A percentile compares a stretch with the other conserved stretches of the same genome.
These are phyloP conservation scores for Chionis minor DNA, from an alignment of 2,113 vertebrate genomes.

Conservation along the genomic window DNA sequence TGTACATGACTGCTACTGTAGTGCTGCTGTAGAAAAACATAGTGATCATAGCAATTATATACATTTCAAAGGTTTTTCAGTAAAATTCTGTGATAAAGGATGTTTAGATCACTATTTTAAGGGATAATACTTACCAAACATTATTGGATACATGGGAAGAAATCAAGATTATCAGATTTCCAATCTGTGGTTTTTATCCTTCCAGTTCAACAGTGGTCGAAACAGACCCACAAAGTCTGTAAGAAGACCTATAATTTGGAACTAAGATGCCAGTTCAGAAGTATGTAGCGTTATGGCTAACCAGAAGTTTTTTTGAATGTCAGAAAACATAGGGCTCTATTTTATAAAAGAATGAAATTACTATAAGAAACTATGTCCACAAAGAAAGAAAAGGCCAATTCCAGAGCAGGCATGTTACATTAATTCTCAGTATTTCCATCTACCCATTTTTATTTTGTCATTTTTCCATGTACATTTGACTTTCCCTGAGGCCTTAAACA, in stretches of 20 bases:
- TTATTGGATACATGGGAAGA: not conserved
- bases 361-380: not conserved
- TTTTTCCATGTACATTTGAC: not conserved
- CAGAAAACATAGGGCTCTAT: not conserved
- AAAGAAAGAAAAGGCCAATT: not conserved
- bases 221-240: not conserved
- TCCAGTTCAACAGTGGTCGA: not conserved
- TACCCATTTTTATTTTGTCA: not conserved
- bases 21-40: not conserved
- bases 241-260: not conserved
- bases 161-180: not conserved
- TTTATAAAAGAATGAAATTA: not conserved
- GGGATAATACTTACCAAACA: not conserved
- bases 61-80: not conserved
- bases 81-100: not conserved
- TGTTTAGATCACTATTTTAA: not conserved
- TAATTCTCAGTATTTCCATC: not conserved
- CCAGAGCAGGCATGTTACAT: not conserved
- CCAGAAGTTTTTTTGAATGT: not conserved
- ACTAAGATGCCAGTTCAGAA: not conserved
- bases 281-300: not conserved
- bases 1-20: not conserved
- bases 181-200: not conserved
- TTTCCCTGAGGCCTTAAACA: conserved; percentile 40
- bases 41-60: not conserved